Evolutionary conservation across 2,113 vertebrate species (phyloP).

Genomic region (Morphnarchus princeps): DNA sequence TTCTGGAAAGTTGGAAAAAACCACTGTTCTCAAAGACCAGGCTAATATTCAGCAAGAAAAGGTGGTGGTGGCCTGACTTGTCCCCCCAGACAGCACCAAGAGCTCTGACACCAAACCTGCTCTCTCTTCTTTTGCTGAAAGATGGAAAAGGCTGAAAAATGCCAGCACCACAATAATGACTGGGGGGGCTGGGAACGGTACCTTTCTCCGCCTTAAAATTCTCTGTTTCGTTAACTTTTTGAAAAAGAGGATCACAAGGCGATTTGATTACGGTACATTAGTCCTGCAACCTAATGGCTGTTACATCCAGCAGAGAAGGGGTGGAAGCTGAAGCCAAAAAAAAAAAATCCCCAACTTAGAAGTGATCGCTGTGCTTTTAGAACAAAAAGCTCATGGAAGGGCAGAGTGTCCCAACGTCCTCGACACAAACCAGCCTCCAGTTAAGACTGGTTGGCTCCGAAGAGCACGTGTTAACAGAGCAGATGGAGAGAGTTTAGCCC

Average conservation of each 20-base stretch:
- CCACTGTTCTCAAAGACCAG: background rate
- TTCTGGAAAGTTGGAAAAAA: background rate
- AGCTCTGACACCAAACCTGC: background rate
- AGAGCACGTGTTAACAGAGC: background rate
- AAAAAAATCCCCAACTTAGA: background rate
- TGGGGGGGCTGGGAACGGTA: background rate
- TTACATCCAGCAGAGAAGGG: background rate
- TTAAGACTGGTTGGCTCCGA: background rate
- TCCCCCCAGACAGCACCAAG: background rate
- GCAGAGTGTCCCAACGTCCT: too few species aligned
- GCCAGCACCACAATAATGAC: background rate
- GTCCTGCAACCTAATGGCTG: too few species aligned
- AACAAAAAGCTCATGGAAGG: background rate
- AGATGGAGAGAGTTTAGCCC: background rate
- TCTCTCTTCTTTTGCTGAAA: too few species aligned
- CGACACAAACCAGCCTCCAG: background rate
- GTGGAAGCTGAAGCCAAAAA: background rate
- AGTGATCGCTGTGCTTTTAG: background rate
- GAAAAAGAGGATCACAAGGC: background rate
- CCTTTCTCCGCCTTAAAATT: background rate
- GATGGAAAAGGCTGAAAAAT: background rate
- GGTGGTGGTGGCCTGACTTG: background rate
- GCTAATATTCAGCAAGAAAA: background rate
- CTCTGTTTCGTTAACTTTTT: background rate
- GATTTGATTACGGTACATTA: rapidly evolving